Evolutionary conservation across 2,888 invertebrate genomes (phyloP).

Genomic region (Apamea crenata): DNA sequence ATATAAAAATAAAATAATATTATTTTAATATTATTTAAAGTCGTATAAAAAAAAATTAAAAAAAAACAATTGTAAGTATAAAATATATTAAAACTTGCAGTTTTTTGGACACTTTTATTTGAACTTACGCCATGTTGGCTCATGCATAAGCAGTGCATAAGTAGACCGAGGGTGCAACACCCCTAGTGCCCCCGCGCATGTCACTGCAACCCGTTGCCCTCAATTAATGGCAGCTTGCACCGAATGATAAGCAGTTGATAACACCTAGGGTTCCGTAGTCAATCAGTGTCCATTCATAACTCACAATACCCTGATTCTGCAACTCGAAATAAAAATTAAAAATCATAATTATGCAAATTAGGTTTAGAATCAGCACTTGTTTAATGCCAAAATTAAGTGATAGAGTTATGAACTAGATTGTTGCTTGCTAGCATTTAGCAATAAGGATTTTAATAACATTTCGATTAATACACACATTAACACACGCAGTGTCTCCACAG

Average conservation of each 20-base stretch:
- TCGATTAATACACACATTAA: background rate
- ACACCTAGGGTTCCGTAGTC: constrained; percentile 16
- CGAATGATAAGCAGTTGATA: constrained; percentile 36
- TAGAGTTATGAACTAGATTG: no score
- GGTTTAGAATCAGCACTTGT: background rate
- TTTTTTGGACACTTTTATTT: constrained; percentile 7
- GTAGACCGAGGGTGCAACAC: constrained; percentile 32
- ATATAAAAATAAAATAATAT: no score
- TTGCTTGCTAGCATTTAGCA: background rate
- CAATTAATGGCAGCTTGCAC: constrained; percentile 52
- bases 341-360: background rate
- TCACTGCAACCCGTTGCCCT: constrained; percentile 53
- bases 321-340: background rate
- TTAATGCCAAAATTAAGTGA: background rate
- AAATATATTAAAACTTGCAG: background rate
- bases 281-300: constrained; percentile 25
- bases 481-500: background rate
- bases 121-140: constrained; percentile 33
- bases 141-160: constrained; percentile 12
- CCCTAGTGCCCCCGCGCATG: constrained; percentile 25
- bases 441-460: background rate
- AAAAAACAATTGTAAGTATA: no score
- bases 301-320: background rate
- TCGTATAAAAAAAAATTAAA: no score
- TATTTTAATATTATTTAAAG: background rate